These are phyloP conservation scores for Suricata suricatta DNA, from an alignment of 2,113 vertebrate genomes.

Conservation along the genomic window DNA sequence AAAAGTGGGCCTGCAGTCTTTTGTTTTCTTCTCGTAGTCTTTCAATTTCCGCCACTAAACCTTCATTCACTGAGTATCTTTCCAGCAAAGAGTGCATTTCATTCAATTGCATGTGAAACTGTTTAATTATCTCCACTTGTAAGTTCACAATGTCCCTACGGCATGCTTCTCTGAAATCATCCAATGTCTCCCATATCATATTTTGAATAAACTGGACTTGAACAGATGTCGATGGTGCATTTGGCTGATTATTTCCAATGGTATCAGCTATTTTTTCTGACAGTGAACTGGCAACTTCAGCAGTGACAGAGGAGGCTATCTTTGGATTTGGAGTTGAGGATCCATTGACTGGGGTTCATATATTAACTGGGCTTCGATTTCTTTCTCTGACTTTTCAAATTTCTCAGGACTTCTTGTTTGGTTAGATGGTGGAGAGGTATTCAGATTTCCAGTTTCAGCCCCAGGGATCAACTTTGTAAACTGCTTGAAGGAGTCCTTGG, in stretches of 20 bases:
- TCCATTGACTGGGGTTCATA: conserved; percentile 85
- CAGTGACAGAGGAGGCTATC: conserved; percentile 78
- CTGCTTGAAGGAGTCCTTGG: conserved; percentile 83
- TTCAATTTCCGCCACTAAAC: conserved; percentile 96
- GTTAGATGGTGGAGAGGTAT: conserved; percentile 67
- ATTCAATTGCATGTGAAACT: conserved; percentile 97
- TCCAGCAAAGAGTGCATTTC: conserved; percentile 95
- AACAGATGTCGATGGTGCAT: conserved; percentile 91
- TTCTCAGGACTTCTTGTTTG: conserved; percentile 85
- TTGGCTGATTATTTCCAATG: conserved; percentile 86
- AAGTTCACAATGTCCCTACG: conserved; percentile 97
- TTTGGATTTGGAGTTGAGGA: conserved; percentile 82
- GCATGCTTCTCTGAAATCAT: conserved; percentile 95
- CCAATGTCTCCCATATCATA: conserved; percentile 97
- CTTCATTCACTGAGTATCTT: conserved; percentile 95
- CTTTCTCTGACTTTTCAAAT: conserved; percentile 85
- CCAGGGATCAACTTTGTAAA: conserved; percentile 80
- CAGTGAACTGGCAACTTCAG: conserved; percentile 87
- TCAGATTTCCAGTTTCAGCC: conserved; percentile 79
- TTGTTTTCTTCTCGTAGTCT: conserved; percentile 95
- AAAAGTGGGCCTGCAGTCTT: conserved; percentile 93
- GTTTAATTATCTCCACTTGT: conserved; percentile 98
- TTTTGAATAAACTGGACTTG: conserved; percentile 96
- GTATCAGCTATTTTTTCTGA: conserved; percentile 91
- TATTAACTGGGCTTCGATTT: conserved; percentile 83